Evolutionary conservation across 1,140 invertebrate genomes (phyloP).

Genomic region (Aleiodes sp.): DNA sequence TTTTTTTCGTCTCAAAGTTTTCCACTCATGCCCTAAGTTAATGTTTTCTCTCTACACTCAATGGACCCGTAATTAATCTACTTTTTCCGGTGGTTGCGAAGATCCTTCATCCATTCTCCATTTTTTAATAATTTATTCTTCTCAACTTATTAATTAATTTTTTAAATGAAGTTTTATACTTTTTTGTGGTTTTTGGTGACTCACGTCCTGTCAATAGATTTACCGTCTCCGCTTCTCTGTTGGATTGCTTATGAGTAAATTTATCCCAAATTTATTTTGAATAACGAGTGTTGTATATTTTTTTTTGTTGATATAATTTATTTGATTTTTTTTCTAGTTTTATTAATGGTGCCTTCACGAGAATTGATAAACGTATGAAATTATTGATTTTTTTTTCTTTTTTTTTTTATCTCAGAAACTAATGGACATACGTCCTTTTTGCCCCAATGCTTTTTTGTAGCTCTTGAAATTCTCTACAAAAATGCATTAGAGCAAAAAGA

Average conservation of each 20-base stretch:
- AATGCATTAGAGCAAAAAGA: too few species aligned
- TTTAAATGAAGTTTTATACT: not conserved
- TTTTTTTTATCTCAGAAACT: too few species aligned
- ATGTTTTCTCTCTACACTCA: constrained; percentile 40
- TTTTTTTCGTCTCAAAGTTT: constrained; percentile 24
- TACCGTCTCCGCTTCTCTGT: constrained; percentile 2
- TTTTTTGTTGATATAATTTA: not conserved
- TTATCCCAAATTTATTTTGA: not conserved
- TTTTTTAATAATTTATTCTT: constrained; percentile 37
- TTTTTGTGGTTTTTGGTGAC: not conserved
- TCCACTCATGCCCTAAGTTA: not conserved
- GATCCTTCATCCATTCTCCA: constrained; percentile 27
- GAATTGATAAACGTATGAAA: not conserved
- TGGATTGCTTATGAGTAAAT: constrained; percentile 2
- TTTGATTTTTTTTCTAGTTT: too few species aligned
- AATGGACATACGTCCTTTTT: too few species aligned
- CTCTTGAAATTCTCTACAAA: too few species aligned
- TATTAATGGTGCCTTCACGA: too few species aligned
- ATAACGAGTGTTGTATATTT: constrained; percentile 1
- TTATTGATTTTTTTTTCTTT: not conserved
- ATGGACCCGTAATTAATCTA: too few species aligned
- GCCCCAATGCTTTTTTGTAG: too few species aligned
- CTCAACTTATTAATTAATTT: constrained; percentile 12
- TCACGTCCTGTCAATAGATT: not conserved
- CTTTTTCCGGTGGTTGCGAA: constrained; percentile 21